Conservation (phyloP, 2,888 invertebrate species). For the Drosophila pegasa region DNA sequence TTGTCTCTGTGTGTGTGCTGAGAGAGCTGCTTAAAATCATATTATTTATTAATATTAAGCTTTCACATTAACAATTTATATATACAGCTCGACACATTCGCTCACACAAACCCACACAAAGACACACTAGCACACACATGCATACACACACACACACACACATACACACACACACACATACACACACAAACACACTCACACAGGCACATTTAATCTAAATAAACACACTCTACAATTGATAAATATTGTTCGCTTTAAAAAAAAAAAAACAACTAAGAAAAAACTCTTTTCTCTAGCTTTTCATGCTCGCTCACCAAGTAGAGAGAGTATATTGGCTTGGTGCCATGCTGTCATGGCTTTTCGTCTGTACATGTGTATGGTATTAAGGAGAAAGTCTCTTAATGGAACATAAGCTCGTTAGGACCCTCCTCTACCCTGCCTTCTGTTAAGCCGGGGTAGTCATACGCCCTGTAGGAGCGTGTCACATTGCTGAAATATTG, state of each 20-base stretch:
- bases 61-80: slow-evolving; percentile 18
- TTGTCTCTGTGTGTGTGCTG: background rate
- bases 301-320: no score
- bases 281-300: background rate
- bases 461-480: no score
- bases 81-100: slow-evolving; percentile 7
- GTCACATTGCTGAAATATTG: no score
- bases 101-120: background rate
- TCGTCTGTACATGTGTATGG: no score
- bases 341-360: no score
- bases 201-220: slow-evolving; percentile 54
- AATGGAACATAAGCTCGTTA: no score
- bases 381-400: no score
- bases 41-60: slow-evolving; percentile 65
- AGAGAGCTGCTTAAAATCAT: slow-evolving; percentile 55
- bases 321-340: no score
- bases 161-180: background rate
- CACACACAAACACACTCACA: background rate
- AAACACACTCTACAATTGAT: slow-evolving; percentile 57
- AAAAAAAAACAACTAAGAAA: no score
- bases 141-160: background rate
- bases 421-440: no score
- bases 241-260: slow-evolving; percentile 27
- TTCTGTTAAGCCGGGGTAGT: no score
- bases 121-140: background rate